Evolutionary conservation across 1,140 invertebrate species (phyloP), one percentile per base, ranked within the genome.

Genomic region (Drosophila kurseongensis): DNA sequence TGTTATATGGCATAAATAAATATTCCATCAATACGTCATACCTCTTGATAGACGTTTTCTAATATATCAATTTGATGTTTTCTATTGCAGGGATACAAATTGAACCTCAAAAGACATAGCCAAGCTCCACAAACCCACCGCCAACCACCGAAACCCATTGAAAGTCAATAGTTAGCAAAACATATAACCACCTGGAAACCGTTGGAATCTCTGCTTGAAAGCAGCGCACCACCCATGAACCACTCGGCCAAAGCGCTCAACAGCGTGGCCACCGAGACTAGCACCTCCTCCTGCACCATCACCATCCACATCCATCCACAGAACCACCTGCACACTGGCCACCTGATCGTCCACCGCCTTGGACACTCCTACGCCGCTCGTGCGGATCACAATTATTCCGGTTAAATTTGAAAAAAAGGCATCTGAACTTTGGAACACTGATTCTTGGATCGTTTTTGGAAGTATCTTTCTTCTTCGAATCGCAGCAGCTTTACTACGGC

Each of bases 331-430:
- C 67, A 85, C 68, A 69, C 69, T 78, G 78, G 82, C 66, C 81
- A 73, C 52, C 16, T 63, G 41, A 73, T 68, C 55, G 58, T 48
- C 56, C 71, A 67, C 45, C 88, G 73, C n/a, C 75, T 89, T 68
- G 90, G 79, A 71, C 88, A 91, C 63, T 92, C 91, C 42, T 92
- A 92, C 82, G 91, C 91, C 29, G 75, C 59, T 27, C 79, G 91
- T 32, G 88, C 91, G 50, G 91, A 92, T 60, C 84, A 86, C 67
- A 92, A 92, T 86, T 91, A 92, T 86, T 36, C 35, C 65, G 75
- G 50, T 52, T 86, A 80, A 59, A 23, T 52, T 13, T 42, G 5
- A 27, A 8, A 52, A 18, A 41, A 14, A 10, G 10, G 10, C 7
- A 9, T 23, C 32, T 56, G 27, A 57, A 27, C 4, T 9, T 5